phyloP scores from a whole-genome alignment of 2,888 invertebrate species.

The Coelogynopora nodosa region DNA sequence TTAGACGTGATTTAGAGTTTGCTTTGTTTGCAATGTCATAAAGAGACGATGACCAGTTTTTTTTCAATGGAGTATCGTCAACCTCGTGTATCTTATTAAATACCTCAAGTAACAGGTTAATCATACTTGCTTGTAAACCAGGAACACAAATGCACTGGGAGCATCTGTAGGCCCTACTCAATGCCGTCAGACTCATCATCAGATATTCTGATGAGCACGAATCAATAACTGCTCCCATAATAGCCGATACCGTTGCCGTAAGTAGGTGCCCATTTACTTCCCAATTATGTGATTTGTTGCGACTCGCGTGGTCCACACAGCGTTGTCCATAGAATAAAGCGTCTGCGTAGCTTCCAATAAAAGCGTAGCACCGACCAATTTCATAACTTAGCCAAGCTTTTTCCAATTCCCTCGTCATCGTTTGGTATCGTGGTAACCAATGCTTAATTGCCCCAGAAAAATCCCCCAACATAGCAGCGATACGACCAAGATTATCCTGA shows the following conservation, averaged over 20 bases:
- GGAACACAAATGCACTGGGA: neutral
- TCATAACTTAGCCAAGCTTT: neutral
- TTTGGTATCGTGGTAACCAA: neutral
- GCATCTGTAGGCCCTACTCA: neutral
- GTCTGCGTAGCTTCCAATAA: neutral
- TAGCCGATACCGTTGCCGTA: neutral
- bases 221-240: neutral
- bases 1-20: too few relatives aligned
- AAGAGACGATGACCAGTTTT: too few relatives aligned
- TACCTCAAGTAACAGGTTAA: neutral
- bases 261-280: neutral
- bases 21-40: too few relatives aligned
- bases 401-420: neutral
- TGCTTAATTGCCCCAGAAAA: neutral
- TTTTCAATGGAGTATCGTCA: neutral
- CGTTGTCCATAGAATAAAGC: neutral
- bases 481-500: neutral
- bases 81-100: neutral
- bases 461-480: neutral
- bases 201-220: neutral
- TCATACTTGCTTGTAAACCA: neutral
- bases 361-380: neutral
- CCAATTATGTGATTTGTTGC: neutral
- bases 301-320: neutral
- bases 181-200: neutral